Evolutionary conservation across 1,140 invertebrate genomes (phyloP).

Genomic region (Pseudomyrmex cubaensis): DNA sequence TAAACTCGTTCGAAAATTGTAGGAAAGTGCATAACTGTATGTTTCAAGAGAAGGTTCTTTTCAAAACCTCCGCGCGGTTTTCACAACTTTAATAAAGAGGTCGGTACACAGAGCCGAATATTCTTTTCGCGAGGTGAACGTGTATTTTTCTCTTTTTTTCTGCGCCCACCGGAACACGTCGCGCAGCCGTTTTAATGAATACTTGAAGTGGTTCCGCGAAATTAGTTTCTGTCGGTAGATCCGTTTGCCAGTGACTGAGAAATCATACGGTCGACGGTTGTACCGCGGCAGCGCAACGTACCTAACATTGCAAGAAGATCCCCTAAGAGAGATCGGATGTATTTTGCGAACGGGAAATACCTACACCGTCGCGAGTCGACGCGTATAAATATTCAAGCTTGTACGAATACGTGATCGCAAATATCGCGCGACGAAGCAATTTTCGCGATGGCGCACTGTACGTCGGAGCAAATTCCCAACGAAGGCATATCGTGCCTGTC

Average conservation of each 20-base stretch:
- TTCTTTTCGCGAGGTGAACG: slow-evolving; percentile 7
- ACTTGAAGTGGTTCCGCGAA: slow-evolving; percentile 52
- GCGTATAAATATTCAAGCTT: slow-evolving; percentile 48
- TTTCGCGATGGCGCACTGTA: slow-evolving; percentile 41
- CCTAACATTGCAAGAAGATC: slow-evolving; percentile 44
- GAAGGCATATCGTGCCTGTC: slow-evolving; percentile 28
- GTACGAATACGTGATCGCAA: slow-evolving; percentile 30
- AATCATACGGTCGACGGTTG: slow-evolving; percentile 24
- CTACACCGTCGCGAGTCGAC: not conserved
- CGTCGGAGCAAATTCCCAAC: slow-evolving; percentile 11
- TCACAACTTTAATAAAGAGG: slow-evolving; percentile 8
- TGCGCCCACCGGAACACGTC: not conserved
- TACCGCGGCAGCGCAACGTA: slow-evolving; percentile 23
- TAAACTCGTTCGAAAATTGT: too few relatives aligned
- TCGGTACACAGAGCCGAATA: not conserved
- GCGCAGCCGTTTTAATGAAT: slow-evolving; percentile 52
- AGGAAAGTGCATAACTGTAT: too few relatives aligned
- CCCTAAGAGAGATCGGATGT: slow-evolving; percentile 46
- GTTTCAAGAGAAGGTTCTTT: not conserved
- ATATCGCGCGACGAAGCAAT: slow-evolving; percentile 53
- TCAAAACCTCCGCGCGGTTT: not conserved
- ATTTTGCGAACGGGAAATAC: slow-evolving; percentile 35
- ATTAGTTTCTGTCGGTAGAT: slow-evolving; percentile 47
- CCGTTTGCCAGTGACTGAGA: slow-evolving; percentile 36
- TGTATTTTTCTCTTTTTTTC: slow-evolving; percentile 8